Evolutionary conservation across 2,113 vertebrate species (phyloP).

Genomic region (Pseudopodoces humilis): DNA sequence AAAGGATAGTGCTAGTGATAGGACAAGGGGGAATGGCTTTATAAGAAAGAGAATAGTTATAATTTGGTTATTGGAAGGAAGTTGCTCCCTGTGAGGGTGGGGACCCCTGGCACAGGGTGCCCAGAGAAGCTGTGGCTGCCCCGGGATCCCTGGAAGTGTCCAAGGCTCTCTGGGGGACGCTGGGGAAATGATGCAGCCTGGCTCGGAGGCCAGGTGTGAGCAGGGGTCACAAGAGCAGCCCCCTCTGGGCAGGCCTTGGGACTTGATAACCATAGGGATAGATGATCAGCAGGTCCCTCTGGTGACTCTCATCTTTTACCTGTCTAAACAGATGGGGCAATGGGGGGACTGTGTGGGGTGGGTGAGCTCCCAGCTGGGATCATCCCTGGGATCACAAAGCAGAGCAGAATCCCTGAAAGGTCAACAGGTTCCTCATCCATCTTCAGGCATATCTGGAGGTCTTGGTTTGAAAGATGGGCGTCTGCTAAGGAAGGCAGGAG

Average conservation of each 20-base stretch:
- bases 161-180: neutral
- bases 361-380: neutral
- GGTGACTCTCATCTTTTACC: neutral
- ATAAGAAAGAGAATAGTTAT: neutral
- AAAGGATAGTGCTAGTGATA: neutral
- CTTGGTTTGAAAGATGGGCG: neutral
- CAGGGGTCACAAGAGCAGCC: neutral
- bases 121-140: neutral
- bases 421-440: neutral
- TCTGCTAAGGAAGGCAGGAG: neutral
- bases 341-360: no score
- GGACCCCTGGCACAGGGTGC: neutral
- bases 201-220: neutral
- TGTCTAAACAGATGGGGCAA: neutral
- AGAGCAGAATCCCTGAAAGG: neutral
- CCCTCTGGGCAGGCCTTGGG: neutral
- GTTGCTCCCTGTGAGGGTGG: neutral
- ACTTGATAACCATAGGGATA: accelerated
- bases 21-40: neutral
- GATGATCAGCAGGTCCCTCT: neutral
- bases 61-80: neutral
- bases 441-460: neutral
- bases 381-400: neutral
- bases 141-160: neutral
- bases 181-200: neutral